Evolutionary conservation across 2,888 invertebrate species (phyloP).

Genomic region (Aethes cnicana): DNA sequence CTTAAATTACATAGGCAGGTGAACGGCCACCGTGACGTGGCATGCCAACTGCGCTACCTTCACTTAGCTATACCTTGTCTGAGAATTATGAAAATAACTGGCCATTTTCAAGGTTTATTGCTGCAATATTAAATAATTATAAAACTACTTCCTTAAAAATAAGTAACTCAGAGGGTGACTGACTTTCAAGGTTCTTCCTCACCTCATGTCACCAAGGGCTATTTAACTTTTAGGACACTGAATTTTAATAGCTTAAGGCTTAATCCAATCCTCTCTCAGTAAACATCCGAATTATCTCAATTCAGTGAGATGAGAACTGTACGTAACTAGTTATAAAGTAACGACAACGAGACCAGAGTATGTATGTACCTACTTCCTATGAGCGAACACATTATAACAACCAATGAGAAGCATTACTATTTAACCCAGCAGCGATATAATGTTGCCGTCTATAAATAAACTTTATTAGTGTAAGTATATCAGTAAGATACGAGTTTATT

Average conservation of each 20-base stretch:
- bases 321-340: no score
- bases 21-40: conserved; percentile 55
- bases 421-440: background rate
- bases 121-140: conserved; percentile 6
- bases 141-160: background rate
- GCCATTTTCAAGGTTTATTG: conserved; percentile 22
- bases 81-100: conserved; percentile 33
- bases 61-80: conserved; percentile 50
- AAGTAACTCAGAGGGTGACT: background rate
- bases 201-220: no score
- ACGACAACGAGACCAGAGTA: no score
- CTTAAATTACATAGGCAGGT: conserved; percentile 48
- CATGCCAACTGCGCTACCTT: conserved; percentile 53
- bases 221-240: no score
- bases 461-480: conserved; percentile 16
- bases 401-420: background rate
- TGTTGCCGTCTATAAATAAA: conserved; percentile 22
- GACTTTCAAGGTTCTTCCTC: no score
- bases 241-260: no score
- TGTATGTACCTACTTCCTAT: no score
- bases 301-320: no score
- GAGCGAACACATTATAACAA: background rate
- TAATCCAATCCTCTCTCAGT: no score
- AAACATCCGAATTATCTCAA: no score
- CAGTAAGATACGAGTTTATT: conserved; percentile 20